phyloP scores from a whole-genome alignment of 1,140 invertebrate genomes.

The Solenopsis invicta region DNA sequence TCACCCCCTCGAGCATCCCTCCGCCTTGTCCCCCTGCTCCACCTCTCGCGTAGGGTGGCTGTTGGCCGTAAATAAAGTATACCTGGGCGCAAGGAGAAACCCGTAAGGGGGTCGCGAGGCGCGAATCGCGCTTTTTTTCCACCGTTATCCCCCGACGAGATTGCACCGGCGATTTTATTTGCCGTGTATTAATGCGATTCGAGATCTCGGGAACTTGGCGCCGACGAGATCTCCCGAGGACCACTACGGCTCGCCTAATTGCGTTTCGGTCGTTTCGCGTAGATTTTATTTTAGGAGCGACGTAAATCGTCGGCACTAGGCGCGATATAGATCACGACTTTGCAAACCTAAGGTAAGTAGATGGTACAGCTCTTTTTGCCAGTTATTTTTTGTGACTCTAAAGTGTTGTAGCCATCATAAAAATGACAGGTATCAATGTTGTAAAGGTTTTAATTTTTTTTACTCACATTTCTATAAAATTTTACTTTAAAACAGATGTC shows the following conservation, averaged over 20 bases:
- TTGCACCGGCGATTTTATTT: constrained; percentile 80
- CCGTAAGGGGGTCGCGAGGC: constrained; percentile 61
- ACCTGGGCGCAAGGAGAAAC: constrained; percentile 64
- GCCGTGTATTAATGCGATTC: constrained; percentile 79
- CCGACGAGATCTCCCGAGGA: constrained; percentile 56
- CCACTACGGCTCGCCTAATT: constrained; percentile 55
- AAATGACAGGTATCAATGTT: background rate
- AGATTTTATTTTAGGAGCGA: constrained; percentile 49
- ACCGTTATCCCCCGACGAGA: constrained; percentile 64
- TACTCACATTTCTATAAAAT: background rate
- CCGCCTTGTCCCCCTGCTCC: constrained; percentile 14
- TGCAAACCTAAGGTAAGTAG: background rate
- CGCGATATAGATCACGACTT: constrained; percentile 27
- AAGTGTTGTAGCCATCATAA: background rate
- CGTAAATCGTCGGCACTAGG: background rate
- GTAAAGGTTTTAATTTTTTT: constrained; percentile 9
- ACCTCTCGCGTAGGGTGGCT: constrained; percentile 39
- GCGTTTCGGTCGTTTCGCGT: constrained; percentile 44
- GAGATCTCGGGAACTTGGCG: constrained; percentile 60
- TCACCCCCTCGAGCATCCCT: constrained; percentile 63
- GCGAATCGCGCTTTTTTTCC: constrained; percentile 73
- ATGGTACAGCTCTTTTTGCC: background rate
- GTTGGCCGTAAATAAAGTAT: constrained; percentile 63
- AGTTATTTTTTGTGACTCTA: background rate
- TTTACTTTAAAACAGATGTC: background rate